phyloP scores from a whole-genome alignment of 92 coral and sea anemone genomes.

The Hydrozoanthus gracilis region DNA sequence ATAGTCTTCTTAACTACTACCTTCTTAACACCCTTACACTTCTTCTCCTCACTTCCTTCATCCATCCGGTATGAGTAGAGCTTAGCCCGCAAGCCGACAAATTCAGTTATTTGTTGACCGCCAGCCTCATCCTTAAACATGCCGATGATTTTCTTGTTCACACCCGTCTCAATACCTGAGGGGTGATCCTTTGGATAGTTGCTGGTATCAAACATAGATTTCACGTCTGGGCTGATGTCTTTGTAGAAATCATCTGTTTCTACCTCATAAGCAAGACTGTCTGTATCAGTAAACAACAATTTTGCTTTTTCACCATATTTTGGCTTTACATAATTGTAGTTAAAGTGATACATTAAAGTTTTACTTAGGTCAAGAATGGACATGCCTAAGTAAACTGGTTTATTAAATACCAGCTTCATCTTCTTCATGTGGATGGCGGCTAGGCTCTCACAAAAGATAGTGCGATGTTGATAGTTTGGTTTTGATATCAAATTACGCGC shows the following conservation, averaged over 20 bases:
- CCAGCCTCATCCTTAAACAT: background rate
- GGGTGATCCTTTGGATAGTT: no score
- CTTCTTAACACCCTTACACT: no score
- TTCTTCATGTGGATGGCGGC: slow-evolving; percentile 1
- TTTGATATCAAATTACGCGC: background rate
- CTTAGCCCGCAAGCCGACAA: background rate
- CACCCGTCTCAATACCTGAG: no score
- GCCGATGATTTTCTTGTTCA: no score
- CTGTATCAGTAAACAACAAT: background rate
- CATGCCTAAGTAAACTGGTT: background rate
- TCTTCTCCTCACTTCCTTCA: background rate
- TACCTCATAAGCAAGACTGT: no score
- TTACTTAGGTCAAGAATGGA: background rate
- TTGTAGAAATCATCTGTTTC: no score
- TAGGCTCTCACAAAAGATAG: background rate
- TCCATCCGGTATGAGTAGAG: background rate
- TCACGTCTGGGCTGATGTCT: no score
- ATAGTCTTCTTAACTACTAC: background rate
- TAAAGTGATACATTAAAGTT: no score
- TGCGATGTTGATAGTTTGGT: no score
- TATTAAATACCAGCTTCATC: background rate
- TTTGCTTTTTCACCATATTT: background rate
- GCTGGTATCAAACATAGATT: no score
- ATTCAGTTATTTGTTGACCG: background rate
- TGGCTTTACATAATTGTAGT: background rate